phyloP scores from a whole-genome alignment of 1,140 invertebrate genomes.

The Ceratina australensis region DNA sequence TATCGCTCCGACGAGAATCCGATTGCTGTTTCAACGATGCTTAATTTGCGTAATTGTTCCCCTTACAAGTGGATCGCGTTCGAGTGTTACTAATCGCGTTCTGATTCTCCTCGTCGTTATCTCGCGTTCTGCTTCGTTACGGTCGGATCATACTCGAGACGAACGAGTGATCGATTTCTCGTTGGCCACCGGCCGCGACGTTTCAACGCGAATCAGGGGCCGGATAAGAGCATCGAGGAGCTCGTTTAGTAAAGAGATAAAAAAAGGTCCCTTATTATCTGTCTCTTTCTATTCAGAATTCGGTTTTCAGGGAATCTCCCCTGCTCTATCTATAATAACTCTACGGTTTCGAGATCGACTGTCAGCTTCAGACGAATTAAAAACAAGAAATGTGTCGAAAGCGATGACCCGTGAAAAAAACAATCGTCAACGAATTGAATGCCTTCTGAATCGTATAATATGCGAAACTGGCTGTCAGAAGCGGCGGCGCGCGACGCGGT shows the following conservation, averaged over 20 bases:
- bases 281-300: too few relatives aligned
- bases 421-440: neutral
- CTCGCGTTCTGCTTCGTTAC: neutral
- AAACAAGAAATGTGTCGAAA: constrained; percentile 25
- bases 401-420: constrained; percentile 21
- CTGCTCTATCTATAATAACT: too few relatives aligned
- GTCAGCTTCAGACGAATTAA: neutral
- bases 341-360: too few relatives aligned
- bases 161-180: neutral
- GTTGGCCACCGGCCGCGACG: neutral
- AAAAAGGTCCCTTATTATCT: too few relatives aligned
- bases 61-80: neutral
- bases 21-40: neutral
- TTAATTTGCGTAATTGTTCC: neutral
- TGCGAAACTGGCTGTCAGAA: constrained; percentile 24
- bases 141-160: neutral
- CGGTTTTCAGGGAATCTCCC: too few relatives aligned
- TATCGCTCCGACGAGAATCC: neutral
- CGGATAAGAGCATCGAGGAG: neutral
- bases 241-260: neutral
- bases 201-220: neutral
- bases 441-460: too few relatives aligned
- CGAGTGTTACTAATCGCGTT: neutral
- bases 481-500: neutral
- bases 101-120: neutral